Evolutionary conservation across 2,113 vertebrate species (phyloP).

Genomic region (Tylochromis polylepis): DNA sequence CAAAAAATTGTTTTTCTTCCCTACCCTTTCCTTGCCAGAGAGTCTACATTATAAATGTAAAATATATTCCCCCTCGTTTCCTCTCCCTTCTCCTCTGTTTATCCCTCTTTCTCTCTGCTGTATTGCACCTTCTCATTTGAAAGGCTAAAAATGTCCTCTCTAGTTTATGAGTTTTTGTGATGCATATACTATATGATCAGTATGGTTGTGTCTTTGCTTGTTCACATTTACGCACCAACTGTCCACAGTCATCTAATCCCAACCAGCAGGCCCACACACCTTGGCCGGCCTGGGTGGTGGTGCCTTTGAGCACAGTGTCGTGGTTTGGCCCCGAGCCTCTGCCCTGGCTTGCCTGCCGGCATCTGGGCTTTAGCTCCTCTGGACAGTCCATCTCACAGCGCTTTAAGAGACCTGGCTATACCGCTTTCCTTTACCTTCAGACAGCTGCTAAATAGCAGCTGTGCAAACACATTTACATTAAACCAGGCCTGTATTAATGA

Average conservation of each 20-base stretch:
- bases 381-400: conserved; percentile 34
- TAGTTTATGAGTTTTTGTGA: conserved; percentile 15
- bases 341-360: conserved; percentile 31
- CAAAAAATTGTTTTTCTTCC: conserved; percentile 57
- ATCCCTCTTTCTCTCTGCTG: background rate
- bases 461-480: conserved; percentile 68
- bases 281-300: conserved; percentile 71
- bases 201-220: background rate
- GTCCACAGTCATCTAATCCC: conserved; percentile 49
- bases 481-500: conserved; percentile 49
- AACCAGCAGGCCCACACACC: conserved; percentile 70
- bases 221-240: conserved; percentile 17
- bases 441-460: conserved; percentile 63
- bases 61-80: conserved; percentile 34
- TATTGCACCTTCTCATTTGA: background rate
- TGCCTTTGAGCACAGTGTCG: conserved; percentile 65
- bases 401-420: conserved; percentile 35
- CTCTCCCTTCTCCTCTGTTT: background rate
- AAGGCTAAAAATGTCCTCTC: conserved; percentile 13
- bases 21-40: conserved; percentile 25
- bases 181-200: conserved; percentile 39
- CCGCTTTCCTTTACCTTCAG: conserved; percentile 51
- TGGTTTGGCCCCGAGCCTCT: conserved; percentile 67
- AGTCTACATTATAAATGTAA: conserved; percentile 45
- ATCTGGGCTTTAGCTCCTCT: conserved; percentile 47